Base-by-base conservation (phyloP, 2,888 invertebrate species). In the Conchocele bisecta region DNA sequence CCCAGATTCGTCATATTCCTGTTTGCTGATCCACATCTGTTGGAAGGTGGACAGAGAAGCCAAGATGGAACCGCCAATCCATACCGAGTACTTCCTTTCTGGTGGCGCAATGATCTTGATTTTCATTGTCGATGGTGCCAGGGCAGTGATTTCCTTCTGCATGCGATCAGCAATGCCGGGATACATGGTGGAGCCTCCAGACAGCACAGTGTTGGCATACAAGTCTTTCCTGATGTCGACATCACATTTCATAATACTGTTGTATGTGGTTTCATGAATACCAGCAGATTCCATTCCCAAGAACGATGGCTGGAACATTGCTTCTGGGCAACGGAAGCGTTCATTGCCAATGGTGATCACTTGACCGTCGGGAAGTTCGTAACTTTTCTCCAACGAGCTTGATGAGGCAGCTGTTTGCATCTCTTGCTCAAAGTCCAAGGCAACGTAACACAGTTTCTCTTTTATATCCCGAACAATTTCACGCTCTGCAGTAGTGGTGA, bases 31-130 rank as follows among this genome's bases (percentile, higher is more conserved):
- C 88, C 88, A 88, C 86, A 86, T 86, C 54, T 85, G 80, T 31
- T 83, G 80, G 79, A 88, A 88, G 64, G 86, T 86, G 75, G 78
- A 90, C 83, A 78, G 87, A 82, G 96, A 96, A 94, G 97, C 97
- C 90, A 98, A 93, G 93, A 98, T 98, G 92, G 98, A 98, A 84
- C 98, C 98, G 91, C 98, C 98, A 94, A 98, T 98, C 98, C 98
- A 98, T 84, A 98, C 97, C 89, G 97, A 86, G 94, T 98, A 98
- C 93, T 98, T 98, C 92, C 98, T 65, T 48, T 78, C 86, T 72
- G 88, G 73, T 44, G 73, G 70, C 17, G 79, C 79, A 50, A 79
- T 75, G 28, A 79, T 65, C 59, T 79, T 79, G 29, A 71, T 65
- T 44, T 79, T 79, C 74, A 79, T 76, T 9, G 68, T 54, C 53